Evolutionary conservation across 2,888 invertebrate genomes (phyloP).

Genomic region (Busseola fusca): DNA sequence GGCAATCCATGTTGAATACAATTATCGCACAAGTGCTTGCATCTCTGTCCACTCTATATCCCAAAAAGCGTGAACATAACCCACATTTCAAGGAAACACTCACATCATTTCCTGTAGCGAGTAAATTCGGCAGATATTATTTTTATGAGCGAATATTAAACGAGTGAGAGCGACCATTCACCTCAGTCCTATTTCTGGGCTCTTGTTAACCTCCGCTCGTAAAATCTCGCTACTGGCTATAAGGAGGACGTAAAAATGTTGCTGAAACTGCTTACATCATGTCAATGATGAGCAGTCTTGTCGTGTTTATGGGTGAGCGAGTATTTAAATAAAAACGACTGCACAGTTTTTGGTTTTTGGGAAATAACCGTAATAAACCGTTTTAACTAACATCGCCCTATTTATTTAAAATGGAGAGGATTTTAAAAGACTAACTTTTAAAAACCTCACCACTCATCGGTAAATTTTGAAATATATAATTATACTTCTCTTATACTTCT

Average conservation of each 20-base stretch:
- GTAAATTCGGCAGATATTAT: slow-evolving; percentile 66
- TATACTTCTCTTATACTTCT: too few species aligned
- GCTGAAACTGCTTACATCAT: slow-evolving; percentile 39
- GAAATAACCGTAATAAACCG: neutral
- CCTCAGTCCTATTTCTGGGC: slow-evolving; percentile 72
- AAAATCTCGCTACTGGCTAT: slow-evolving; percentile 65
- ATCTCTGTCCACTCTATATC: neutral
- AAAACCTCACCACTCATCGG: too few species aligned
- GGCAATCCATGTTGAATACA: neutral
- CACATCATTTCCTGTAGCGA: slow-evolving; percentile 40
- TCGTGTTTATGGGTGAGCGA: slow-evolving; percentile 39
- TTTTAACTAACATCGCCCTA: slow-evolving; percentile 2
- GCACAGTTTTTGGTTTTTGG: slow-evolving; percentile 18
- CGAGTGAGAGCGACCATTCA: slow-evolving; percentile 73
- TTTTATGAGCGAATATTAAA: slow-evolving; percentile 79
- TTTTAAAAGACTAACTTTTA: neutral
- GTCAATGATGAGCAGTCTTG: slow-evolving; percentile 44
- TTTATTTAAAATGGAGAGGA: slow-evolving; percentile 2
- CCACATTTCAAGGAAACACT: slow-evolving; percentile 53
- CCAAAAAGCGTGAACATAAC: slow-evolving; percentile 33
- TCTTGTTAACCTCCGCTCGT: slow-evolving; percentile 68
- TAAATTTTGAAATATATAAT: neutral
- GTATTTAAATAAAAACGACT: slow-evolving; percentile 29
- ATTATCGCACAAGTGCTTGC: neutral
- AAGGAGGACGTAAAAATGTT: slow-evolving; percentile 50